Percentiles rank a stretch among this genome's conserved stretches.
Evolutionary conservation across 2,888 invertebrate species (phyloP).

Genomic region (Tiliacea aurago): DNA sequence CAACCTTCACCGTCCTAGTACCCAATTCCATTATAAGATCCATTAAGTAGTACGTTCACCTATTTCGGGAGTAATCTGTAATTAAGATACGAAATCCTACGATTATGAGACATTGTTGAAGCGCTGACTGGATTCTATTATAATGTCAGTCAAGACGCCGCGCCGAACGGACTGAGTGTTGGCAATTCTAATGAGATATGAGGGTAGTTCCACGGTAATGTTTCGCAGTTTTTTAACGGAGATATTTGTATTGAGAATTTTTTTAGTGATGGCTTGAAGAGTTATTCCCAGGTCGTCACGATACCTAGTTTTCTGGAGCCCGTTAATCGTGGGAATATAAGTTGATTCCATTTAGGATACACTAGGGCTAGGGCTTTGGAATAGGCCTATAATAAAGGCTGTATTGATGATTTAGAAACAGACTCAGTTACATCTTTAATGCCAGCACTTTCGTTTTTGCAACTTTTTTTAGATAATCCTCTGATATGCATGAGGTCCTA

Average conservation of each 20-base stretch:
- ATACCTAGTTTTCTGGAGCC: too few species aligned
- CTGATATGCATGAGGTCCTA: too few species aligned
- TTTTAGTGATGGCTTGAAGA: neutral
- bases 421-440: too few species aligned
- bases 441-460: too few species aligned
- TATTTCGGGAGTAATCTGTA: conserved; percentile 50
- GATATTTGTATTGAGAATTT: neutral
- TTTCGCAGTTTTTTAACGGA: neutral
- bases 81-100: conserved; percentile 61
- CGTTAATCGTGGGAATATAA: too few species aligned
- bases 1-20: conserved; percentile 13
- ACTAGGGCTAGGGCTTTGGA: too few species aligned
- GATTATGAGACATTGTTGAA: conserved; percentile 58
- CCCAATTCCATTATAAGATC: conserved; percentile 52
- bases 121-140: conserved; percentile 56
- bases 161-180: conserved; percentile 3
- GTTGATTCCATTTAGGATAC: too few species aligned
- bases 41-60: conserved; percentile 45
- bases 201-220: neutral
- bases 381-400: too few species aligned
- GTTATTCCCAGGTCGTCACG: neutral
- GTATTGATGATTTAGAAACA: too few species aligned
- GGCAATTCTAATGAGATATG: conserved; percentile 15
- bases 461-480: too few species aligned
- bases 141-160: conserved; percentile 36